Evolutionary conservation across 2,888 invertebrate genomes (phyloP).

Genomic region (Andricus curvator): DNA sequence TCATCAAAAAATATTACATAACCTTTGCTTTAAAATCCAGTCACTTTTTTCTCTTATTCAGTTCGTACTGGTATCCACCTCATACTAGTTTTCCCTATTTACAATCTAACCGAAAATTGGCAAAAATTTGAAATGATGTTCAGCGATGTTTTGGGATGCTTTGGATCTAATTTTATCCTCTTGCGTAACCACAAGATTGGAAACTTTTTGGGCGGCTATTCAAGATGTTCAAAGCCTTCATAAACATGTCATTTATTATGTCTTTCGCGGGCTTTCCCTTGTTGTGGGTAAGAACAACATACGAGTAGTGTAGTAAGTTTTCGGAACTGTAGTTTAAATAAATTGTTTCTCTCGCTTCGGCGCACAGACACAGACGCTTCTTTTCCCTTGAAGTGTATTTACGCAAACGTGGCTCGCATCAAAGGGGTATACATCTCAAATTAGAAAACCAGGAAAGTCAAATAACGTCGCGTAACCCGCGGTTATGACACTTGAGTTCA

Average conservation of each 20-base stretch:
- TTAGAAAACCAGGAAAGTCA: slow-evolving; percentile 52
- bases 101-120: not conserved
- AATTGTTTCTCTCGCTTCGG: slow-evolving; percentile 45
- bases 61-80: no score
- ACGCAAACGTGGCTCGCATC: slow-evolving; percentile 42
- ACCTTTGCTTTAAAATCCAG: no score
- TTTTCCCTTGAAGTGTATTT: slow-evolving; percentile 48
- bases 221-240: slow-evolving; percentile 28
- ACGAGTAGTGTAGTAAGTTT: slow-evolving; percentile 38
- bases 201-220: not conserved
- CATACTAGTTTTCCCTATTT: not conserved
- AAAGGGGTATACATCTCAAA: slow-evolving; percentile 51
- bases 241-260: slow-evolving; percentile 38
- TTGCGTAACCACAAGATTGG: not conserved
- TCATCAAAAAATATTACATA: no score
- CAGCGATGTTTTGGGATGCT: not conserved
- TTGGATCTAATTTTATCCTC: not conserved
- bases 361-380: slow-evolving; percentile 43
- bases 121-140: not conserved
- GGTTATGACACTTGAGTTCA: slow-evolving; percentile 40
- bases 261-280: slow-evolving; percentile 10
- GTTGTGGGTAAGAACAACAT: slow-evolving; percentile 36
- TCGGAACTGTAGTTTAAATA: slow-evolving; percentile 50
- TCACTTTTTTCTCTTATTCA: no score
- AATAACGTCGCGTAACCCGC: slow-evolving; percentile 42